Base-by-base conservation (phyloP, 2,888 invertebrate species). In the Yponomeuta malinellus region DNA sequence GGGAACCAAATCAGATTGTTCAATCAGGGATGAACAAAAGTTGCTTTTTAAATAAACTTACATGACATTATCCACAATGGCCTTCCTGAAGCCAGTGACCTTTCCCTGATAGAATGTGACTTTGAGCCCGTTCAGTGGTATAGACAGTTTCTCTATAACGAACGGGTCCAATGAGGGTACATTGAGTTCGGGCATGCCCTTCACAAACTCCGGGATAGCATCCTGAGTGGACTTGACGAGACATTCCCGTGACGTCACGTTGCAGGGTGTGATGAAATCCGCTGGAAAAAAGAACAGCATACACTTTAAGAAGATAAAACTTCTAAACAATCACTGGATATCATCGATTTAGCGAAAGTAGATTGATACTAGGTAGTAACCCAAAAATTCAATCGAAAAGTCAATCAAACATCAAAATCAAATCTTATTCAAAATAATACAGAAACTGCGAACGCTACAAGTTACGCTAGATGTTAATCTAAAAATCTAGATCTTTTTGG, bases 31-130 rank as follows among this genome's bases (percentile, higher is more conserved):
- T 4, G 5, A 4, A 37, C 37, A 37, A 37, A 37, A 37, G 37
- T 5, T 23, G 23, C 23, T 4, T 33, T 33, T 33, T 43, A 15
- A 59, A 59, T 59, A 29, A 48, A 86, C 90, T 89, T 71, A 91
- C 92, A 84, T 72, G 10, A 90, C 81, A 73, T 89, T 83, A 73
- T 90, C 90, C 0, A 91, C 85, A 43, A 89, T 85, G 71, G 86
- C 86, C 5, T 86, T 87, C 48, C 77, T 83, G 75, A 92, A 91
- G 3, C 92, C 92, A 0, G 84, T 73, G 8, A 90, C 88, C 78
- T 84, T 89, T 72, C 90, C 91, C 63, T 88, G 75, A 68, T 86
- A 86, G 73, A 90, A 89, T 0, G 90, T 88, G n/a, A 89, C 83
- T 72, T 86, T 87, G 4, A 92, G 75, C 0, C 90, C 90, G 59